Percentiles rank a stretch among this genome's conserved stretches.
phyloP scores from a whole-genome alignment of 2,888 invertebrate genomes.

The Phasia obesa region DNA sequence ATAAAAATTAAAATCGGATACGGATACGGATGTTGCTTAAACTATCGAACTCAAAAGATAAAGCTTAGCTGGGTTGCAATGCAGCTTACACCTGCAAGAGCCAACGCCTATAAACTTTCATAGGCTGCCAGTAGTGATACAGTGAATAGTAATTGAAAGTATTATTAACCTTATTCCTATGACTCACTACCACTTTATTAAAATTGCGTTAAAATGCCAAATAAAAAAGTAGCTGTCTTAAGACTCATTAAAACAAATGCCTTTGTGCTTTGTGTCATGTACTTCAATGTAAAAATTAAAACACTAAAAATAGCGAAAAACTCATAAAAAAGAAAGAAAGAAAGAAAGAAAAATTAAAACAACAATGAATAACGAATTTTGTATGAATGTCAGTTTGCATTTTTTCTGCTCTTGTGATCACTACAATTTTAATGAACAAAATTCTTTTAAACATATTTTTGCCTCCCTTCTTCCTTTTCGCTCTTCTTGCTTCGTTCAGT shows the following conservation, averaged over 20 bases:
- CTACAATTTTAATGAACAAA: conserved; percentile 60
- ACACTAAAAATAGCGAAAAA: conserved; percentile 32
- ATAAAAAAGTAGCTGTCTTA: conserved; percentile 42
- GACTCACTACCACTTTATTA: conserved; percentile 35
- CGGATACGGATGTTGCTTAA: too few species aligned
- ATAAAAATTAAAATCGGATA: too few species aligned
- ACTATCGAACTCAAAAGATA: too few species aligned
- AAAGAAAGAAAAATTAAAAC: neutral
- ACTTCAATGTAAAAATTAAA: conserved; percentile 35
- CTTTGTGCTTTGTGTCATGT: conserved; percentile 28
- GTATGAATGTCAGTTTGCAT: neutral
- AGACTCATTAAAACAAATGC: conserved; percentile 53
- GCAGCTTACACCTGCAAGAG: too few species aligned
- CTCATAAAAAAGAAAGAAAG: neutral
- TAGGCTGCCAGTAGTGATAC: neutral
- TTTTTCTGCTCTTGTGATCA: conserved; percentile 59
- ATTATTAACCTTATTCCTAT: neutral
- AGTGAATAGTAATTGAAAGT: neutral
- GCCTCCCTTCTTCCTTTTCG: conserved; percentile 1
- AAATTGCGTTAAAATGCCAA: conserved; percentile 30
- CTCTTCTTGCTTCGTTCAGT: neutral
- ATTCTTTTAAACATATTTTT: conserved; percentile 46
- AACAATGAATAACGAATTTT: conserved; percentile 13
- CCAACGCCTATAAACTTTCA: too few species aligned
- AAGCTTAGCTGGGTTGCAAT: too few species aligned